phyloP scores from a whole-genome alignment of 2,113 vertebrate genomes.

The Hippopotamus amphibius region DNA sequence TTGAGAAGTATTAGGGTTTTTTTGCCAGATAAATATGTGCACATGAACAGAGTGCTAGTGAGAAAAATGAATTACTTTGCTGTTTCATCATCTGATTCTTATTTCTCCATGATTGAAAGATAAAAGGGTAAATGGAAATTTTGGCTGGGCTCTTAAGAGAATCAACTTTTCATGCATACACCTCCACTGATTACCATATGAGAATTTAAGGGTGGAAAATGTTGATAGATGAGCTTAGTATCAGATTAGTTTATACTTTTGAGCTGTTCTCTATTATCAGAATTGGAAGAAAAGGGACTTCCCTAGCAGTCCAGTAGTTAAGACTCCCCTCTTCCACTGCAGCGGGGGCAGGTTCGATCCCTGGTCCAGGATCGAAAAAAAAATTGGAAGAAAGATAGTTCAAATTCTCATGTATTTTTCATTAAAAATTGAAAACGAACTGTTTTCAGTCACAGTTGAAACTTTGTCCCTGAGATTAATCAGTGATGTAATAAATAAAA shows the following conservation, averaged over 20 bases:
- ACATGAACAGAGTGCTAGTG: background rate
- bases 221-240: background rate
- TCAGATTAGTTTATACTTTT: background rate
- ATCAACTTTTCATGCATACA: background rate
- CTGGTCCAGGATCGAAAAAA: too few relatives aligned
- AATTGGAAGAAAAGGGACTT: background rate
- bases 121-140: background rate
- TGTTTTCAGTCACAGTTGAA: slow-evolving; percentile 19
- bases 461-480: background rate
- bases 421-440: background rate
- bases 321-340: too few relatives aligned
- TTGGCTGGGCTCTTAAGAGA: background rate
- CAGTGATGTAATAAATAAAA: background rate
- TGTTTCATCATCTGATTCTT: slow-evolving; percentile 7
- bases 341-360: too few relatives aligned
- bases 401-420: background rate
- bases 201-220: background rate
- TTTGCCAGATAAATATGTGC: background rate
- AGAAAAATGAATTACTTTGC: background rate
- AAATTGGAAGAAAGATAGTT: background rate
- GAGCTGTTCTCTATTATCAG: background rate
- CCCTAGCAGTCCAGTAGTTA: too few relatives aligned
- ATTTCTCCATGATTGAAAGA: slow-evolving; percentile 17
- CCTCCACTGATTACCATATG: background rate
- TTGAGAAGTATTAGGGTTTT: background rate